Evolutionary conservation across 2,888 invertebrate species (phyloP), one percentile per base, ranked within the genome.

Genomic region (Reticulitermes lucifugus): DNA sequence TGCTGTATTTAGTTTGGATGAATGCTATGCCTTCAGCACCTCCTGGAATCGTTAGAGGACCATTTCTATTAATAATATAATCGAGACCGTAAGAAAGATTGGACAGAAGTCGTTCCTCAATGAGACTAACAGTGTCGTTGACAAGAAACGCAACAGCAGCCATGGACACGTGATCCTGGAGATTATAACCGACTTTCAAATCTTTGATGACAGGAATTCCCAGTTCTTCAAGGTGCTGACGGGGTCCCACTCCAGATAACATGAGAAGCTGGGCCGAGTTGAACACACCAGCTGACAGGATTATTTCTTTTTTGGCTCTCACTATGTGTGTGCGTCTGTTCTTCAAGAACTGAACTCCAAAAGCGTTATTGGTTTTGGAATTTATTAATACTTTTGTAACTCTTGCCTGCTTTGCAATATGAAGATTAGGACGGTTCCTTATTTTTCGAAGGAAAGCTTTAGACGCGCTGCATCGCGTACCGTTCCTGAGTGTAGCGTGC

Each of bases 221-320:
- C 12, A 94, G 89, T 59, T 93, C 91, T 35, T 90, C 88, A 9
- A 96, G 90, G 89, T 96, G 94, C 0, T 93, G 91, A 55, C 89
- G 90, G 0, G 96, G 96, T 0, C 96, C 96, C 51, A 97, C 91
- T 21, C 98, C 98, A 0, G 97, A 97, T 22, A 97, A 90, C 96
- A 97, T 95, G 79, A 98, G 90, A 6, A 98, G 90, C 89, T 98
- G 97, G 0, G 98, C 97, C 2, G 96, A 96, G 88, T 96, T 96
- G 51, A 98, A 94, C 0, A 96, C 91, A 5, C 98, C 98, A 0
- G 96, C 96, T 12, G 95, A 94, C 51, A 97, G 90, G 83, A 98
- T 93, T 0, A 98, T 93, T 91, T 96, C 97, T 87, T 95, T 96
- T 22, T 92, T 93, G 4, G 96, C 96, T 7, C 90, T 89, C 0